These are phyloP conservation scores for Ambastaia sidthimunki DNA, from an alignment of 2,797 vertebrate genomes.

Conservation along the genomic window DNA sequence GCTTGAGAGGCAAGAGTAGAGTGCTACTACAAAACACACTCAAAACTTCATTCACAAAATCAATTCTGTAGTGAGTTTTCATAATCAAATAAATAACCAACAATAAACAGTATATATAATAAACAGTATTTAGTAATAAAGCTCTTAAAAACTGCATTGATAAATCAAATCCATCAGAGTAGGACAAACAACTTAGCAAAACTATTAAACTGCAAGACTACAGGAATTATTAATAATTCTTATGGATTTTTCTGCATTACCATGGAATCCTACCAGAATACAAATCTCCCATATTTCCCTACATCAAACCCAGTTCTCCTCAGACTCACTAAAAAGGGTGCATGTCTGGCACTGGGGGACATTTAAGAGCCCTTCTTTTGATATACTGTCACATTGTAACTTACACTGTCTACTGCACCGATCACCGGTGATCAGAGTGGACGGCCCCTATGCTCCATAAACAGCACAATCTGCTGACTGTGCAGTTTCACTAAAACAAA, in stretches of 20 bases:
- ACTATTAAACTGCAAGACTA: not conserved
- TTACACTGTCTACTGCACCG: conserved; percentile 68
- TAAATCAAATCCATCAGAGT: not conserved
- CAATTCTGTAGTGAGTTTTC: not conserved
- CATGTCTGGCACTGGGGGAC: conserved; percentile 47
- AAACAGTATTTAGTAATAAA: not conserved
- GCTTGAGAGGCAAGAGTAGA: conserved; percentile 49
- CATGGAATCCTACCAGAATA: not conserved
- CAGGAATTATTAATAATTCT: not conserved
- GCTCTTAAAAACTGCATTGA: not conserved
- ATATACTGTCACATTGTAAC: conserved; percentile 69
- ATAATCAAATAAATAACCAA: not conserved
- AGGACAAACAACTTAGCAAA: not conserved
- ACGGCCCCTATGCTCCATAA: conserved; percentile 72
- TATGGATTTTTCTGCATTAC: too few species aligned
- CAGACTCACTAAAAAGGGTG: not conserved
- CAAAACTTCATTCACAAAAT: conserved; percentile 35
- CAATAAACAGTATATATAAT: not conserved
- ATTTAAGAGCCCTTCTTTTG: conserved; percentile 65
- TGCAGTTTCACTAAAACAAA: conserved; percentile 85
- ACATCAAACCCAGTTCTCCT: not conserved
- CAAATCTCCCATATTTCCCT: not conserved
- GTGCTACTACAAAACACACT: conserved; percentile 59
- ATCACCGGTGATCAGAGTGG: conserved; percentile 70
- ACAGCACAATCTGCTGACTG: conserved; percentile 78